phyloP scores from a whole-genome alignment of 2,888 invertebrate species.

The Hecatera dysodea region DNA sequence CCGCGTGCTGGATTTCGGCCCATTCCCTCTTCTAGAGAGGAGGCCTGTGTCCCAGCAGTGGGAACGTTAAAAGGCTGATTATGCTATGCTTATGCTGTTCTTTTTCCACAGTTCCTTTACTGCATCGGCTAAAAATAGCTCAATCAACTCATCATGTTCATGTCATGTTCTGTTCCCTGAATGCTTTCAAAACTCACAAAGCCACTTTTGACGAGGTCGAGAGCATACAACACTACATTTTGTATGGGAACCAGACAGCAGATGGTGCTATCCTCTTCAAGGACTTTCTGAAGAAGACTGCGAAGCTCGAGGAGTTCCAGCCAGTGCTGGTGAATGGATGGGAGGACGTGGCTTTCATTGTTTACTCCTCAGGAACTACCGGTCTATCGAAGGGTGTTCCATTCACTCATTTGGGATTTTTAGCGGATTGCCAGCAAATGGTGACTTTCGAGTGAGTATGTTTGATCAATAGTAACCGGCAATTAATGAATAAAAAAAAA shows the following conservation, averaged over 20 bases:
- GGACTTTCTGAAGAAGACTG: conserved; percentile 57
- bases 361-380: conserved; percentile 72
- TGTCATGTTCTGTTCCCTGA: conserved; percentile 66
- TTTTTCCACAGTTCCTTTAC: conserved; percentile 57
- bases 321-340: conserved; percentile 64
- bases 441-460: conserved; percentile 47
- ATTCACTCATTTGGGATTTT: conserved; percentile 63
- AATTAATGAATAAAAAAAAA: background rate
- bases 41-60: too few species aligned
- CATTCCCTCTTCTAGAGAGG: too few species aligned
- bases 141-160: too few species aligned
- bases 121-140: conserved; percentile 62
- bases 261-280: conserved; percentile 45
- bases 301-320: conserved; percentile 54
- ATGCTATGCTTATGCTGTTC: too few species aligned
- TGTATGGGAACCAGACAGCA: conserved; percentile 53
- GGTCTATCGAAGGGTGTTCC: conserved; percentile 71
- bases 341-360: conserved; percentile 59
- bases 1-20: too few species aligned
- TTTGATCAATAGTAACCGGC: background rate
- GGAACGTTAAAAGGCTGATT: too few species aligned
- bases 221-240: conserved; percentile 50
- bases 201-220: conserved; percentile 26
- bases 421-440: conserved; percentile 26
- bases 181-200: conserved; percentile 52